These are phyloP conservation scores for Tragopan temminckii DNA, from an alignment of 2,797 vertebrate species.

Conservation along the genomic window DNA sequence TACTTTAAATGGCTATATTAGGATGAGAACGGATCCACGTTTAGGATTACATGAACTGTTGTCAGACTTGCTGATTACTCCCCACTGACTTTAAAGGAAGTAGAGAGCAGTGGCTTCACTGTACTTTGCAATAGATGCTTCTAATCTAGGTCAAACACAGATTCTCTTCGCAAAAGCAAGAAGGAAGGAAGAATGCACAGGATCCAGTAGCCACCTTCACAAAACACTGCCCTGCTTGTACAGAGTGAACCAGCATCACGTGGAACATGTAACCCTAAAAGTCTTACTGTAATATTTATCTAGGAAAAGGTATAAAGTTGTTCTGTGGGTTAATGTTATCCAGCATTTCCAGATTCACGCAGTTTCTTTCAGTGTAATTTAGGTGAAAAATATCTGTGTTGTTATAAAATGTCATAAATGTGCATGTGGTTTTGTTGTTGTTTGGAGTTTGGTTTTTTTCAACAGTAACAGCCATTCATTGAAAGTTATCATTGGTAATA, in stretches of 20 bases:
- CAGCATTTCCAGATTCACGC: background rate
- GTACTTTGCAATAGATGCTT: background rate
- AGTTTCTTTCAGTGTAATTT: background rate
- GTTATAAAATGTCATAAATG: background rate
- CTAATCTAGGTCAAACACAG: background rate
- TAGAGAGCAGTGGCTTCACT: background rate
- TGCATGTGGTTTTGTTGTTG: background rate
- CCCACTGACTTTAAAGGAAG: background rate
- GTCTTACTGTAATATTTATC: background rate
- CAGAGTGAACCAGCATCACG: background rate
- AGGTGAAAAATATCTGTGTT: background rate
- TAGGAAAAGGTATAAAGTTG: background rate
- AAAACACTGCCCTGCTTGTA: background rate
- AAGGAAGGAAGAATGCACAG: background rate
- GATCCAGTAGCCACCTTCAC: background rate
- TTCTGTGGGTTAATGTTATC: background rate
- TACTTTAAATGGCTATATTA: background rate
- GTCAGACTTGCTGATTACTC: background rate
- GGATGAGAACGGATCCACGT: background rate
- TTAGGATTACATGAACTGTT: background rate
- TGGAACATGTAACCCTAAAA: background rate
- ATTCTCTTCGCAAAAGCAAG: background rate
- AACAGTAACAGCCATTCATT: fast-evolving
- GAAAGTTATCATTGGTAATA: background rate
- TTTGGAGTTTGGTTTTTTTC: background rate